Conservation (phyloP, 1,140 invertebrate species). For the Sipha flava region DNA sequence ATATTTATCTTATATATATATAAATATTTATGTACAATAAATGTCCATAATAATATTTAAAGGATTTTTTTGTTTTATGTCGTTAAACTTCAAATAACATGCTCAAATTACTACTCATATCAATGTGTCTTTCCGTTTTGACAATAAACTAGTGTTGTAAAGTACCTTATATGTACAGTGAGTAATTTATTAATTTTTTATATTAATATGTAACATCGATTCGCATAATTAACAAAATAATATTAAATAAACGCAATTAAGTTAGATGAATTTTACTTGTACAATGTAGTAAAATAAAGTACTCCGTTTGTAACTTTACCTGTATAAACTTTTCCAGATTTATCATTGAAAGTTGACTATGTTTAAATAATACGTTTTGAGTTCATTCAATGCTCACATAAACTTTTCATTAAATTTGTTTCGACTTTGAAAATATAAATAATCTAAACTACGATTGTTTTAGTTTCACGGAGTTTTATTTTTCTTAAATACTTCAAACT, state of each 20-base stretch:
- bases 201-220: background rate
- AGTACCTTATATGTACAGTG: background rate
- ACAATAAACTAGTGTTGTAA: slow-evolving; percentile 9
- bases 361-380: background rate
- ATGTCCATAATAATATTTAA: background rate
- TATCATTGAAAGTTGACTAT: background rate
- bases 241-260: background rate
- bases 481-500: background rate
- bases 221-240: background rate
- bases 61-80: slow-evolving; percentile 1
- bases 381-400: background rate
- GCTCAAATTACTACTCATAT: background rate
- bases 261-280: too few relatives aligned
- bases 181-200: slow-evolving; percentile 1
- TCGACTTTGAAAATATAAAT: background rate
- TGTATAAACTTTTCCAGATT: background rate
- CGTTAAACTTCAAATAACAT: background rate
- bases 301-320: background rate
- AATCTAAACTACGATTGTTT: background rate
- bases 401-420: background rate
- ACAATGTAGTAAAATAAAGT: background rate
- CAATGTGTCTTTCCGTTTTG: background rate
- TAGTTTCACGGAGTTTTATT: background rate
- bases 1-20: background rate
- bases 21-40: background rate